phyloP scores from a whole-genome alignment of 2,888 invertebrate species.

The Apotomis betuletana region DNA sequence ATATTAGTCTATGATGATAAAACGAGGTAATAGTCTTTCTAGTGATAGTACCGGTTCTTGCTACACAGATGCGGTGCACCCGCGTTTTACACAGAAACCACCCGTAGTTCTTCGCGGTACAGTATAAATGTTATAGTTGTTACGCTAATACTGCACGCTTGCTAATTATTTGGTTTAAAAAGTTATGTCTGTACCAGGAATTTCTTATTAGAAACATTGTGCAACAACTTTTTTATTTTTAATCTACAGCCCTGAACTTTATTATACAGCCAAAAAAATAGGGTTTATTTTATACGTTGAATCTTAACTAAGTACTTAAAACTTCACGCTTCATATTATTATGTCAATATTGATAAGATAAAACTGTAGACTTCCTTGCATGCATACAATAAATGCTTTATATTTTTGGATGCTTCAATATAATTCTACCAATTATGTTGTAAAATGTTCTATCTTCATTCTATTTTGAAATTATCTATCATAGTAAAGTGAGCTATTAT shows the following conservation, averaged over 20 bases:
- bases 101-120: conserved; percentile 60
- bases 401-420: not conserved
- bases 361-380: conserved; percentile 25
- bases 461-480: too few relatives aligned
- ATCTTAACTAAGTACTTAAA: too few relatives aligned
- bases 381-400: conserved; percentile 14
- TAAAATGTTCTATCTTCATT: too few relatives aligned
- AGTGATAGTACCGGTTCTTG: conserved; percentile 22
- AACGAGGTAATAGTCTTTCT: conserved; percentile 36
- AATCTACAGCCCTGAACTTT: not conserved
- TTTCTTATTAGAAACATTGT: not conserved
- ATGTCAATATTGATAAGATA: conserved; percentile 23
- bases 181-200: not conserved
- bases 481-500: too few relatives aligned
- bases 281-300: too few relatives aligned
- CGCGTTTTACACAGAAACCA: conserved; percentile 65
- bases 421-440: too few relatives aligned
- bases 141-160: not conserved
- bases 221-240: not conserved
- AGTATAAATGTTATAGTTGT: conserved; percentile 54
- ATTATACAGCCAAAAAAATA: not conserved
- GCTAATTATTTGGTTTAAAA: not conserved
- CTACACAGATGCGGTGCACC: conserved; percentile 65
- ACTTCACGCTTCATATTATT: not conserved
- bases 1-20: conserved; percentile 24